phyloP scores from a whole-genome alignment of 2,113 vertebrate species.

The Callospermophilus lateralis region DNA sequence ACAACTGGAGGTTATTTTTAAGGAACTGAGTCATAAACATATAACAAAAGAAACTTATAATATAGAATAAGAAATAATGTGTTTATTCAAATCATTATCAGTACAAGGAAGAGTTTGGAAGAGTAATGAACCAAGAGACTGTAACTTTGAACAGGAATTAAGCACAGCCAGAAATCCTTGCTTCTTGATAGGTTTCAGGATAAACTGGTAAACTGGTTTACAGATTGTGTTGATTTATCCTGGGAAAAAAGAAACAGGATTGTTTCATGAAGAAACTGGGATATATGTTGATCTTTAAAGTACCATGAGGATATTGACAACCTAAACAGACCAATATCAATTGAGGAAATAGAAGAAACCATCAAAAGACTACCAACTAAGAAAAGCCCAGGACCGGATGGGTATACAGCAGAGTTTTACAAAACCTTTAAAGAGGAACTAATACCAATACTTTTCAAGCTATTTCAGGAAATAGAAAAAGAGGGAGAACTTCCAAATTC shows the following conservation, averaged over 20 bases:
- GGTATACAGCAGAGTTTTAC: too few species aligned
- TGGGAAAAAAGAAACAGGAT: neutral
- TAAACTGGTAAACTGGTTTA: neutral
- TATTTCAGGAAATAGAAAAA: too few species aligned
- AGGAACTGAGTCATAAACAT: neutral
- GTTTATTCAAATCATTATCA: neutral
- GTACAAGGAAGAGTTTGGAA: neutral
- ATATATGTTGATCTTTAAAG: neutral
- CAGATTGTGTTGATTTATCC: too few species aligned
- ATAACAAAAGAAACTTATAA: constrained; percentile 15
- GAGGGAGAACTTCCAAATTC: too few species aligned
- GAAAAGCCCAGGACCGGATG: too few species aligned
- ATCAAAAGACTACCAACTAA: too few species aligned
- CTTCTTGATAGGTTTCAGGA: neutral
- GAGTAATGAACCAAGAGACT: neutral
- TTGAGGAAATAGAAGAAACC: too few species aligned
- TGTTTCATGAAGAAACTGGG: neutral
- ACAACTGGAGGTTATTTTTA: neutral
- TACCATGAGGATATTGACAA: too few species aligned
- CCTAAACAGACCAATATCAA: too few species aligned
- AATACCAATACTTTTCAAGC: too few species aligned
- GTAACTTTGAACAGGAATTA: neutral
- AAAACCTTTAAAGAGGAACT: too few species aligned
- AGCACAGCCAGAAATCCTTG: neutral
- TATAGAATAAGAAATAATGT: neutral